Percentiles rank a stretch among this genome's conserved stretches.
phyloP scores from a whole-genome alignment of 2,888 invertebrate genomes.

The Polylopha cassiicola region DNA sequence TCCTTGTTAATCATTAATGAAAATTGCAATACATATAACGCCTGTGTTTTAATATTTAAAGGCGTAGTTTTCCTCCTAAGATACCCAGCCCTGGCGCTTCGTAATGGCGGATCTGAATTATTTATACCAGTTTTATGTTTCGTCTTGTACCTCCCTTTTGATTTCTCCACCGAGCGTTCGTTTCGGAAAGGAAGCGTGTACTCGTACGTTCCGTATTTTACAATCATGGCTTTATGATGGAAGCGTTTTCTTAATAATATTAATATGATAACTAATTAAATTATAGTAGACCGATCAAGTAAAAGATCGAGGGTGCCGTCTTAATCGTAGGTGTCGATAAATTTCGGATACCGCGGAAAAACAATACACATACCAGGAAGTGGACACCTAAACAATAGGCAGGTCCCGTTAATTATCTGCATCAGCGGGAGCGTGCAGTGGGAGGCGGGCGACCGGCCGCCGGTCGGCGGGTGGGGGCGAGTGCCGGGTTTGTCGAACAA shows the following conservation, averaged over 20 bases:
- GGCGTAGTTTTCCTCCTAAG: constrained; percentile 59
- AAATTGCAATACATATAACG: constrained; percentile 76
- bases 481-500: constrained; percentile 61
- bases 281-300: too few relatives aligned
- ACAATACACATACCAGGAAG: constrained; percentile 14
- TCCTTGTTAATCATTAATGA: constrained; percentile 69
- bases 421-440: constrained; percentile 34
- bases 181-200: constrained; percentile 16
- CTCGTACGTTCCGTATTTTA: too few relatives aligned
- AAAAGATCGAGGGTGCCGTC: too few relatives aligned
- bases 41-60: constrained; percentile 67
- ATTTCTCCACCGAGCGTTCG: constrained; percentile 39
- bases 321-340: constrained; percentile 6
- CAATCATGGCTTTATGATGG: neutral
- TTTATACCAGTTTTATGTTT: constrained; percentile 70
- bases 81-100: constrained; percentile 39
- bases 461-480: constrained; percentile 25
- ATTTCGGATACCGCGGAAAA: constrained; percentile 1
- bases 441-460: constrained; percentile 23
- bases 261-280: neutral
- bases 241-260: neutral
- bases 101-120: constrained; percentile 69
- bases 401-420: constrained; percentile 62
- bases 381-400: constrained; percentile 39
- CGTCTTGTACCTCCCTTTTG: constrained; percentile 56